Base-by-base conservation (phyloP, 2,113 vertebrate species). In the Gadus macrocephalus region DNA sequence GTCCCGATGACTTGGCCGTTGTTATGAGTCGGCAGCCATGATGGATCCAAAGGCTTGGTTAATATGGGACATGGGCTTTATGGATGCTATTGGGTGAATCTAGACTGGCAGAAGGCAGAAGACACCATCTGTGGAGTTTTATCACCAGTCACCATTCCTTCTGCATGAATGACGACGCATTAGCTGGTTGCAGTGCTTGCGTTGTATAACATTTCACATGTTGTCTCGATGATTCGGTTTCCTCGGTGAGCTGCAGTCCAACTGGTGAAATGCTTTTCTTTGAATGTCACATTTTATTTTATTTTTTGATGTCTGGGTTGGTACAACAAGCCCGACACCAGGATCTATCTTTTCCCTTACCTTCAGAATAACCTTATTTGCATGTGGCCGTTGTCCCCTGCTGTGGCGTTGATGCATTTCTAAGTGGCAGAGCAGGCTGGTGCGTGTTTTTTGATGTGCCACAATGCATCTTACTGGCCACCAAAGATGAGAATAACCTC, bases 381-480 rank as follows among this genome's bases (percentile, higher is more conserved):
- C 80, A 77, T 78, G 62, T 58, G 58, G 31, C 38, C 56, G 70
- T 66, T 53, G 59, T 74, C 77, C 78, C 81, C 81, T 9, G 55
- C 81, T 76, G 78, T 69, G 72, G 59, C 56, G 75, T 71, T 78
- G 71, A 75, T 85, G 68, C 65, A 69, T 78, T 83, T 84, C 75
- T 73, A 61, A 67, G 69, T 67, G 69, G 70, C 73, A 71, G 70
- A 70, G 71, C 58, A 79, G 75, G 78, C 79, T 77, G 27, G 72
- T 72, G 77, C 25, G 76, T 65, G 64, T 69, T 73, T 85, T 83
- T 82, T 86, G 76, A 83, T 87, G 86, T 83, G 81, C 82, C 81
- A 81, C 67, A 86, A 71, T 68, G 56, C 83, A 84, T 86, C 78
- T 60, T 83, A 75, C 42, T 73, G 75, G 78, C 79, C 80, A 72